phyloP scores from a whole-genome alignment of 1,140 invertebrate species.

The Plodia interpunctella region DNA sequence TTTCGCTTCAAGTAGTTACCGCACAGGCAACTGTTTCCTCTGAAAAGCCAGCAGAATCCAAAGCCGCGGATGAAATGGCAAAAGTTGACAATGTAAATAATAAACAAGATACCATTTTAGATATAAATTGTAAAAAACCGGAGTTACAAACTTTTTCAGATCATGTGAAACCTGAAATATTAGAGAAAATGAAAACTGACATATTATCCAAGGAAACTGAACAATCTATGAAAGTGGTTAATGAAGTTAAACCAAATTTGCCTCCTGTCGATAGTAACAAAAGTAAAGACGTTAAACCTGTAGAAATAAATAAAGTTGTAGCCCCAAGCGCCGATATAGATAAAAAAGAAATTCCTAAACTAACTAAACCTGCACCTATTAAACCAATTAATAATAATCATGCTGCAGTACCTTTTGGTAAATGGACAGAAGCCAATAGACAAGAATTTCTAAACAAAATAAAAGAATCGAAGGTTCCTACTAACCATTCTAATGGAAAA shows the following conservation, averaged over 20 bases:
- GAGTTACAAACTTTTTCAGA: background rate
- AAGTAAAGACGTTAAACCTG: slow-evolving; percentile 6
- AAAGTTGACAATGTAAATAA: background rate
- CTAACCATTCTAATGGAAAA: slow-evolving; percentile 53
- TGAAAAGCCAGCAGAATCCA: background rate
- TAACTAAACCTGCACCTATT: slow-evolving; percentile 19
- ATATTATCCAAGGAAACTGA: background rate
- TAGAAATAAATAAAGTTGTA: slow-evolving; percentile 14
- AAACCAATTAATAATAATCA: slow-evolving; percentile 46
- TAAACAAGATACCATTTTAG: background rate
- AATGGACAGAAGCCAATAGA: slow-evolving; percentile 66
- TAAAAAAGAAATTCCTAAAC: slow-evolving; percentile 30
- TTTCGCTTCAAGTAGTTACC: background rate
- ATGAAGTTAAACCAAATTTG: slow-evolving; percentile 13
- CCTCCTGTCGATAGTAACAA: background rate
- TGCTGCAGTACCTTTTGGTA: slow-evolving; percentile 61
- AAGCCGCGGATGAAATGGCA: background rate
- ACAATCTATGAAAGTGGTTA: slow-evolving; percentile 10
- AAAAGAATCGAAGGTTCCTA: slow-evolving; percentile 55
- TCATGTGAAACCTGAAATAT: too few relatives aligned
- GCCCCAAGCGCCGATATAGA: background rate
- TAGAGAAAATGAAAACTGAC: background rate
- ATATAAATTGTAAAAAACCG: background rate
- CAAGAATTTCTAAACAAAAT: slow-evolving; percentile 70
- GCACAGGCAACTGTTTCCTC: background rate